Base-by-base conservation (phyloP, 2,888 invertebrate genomes). In the Megaustenia siamemsis region DNA sequence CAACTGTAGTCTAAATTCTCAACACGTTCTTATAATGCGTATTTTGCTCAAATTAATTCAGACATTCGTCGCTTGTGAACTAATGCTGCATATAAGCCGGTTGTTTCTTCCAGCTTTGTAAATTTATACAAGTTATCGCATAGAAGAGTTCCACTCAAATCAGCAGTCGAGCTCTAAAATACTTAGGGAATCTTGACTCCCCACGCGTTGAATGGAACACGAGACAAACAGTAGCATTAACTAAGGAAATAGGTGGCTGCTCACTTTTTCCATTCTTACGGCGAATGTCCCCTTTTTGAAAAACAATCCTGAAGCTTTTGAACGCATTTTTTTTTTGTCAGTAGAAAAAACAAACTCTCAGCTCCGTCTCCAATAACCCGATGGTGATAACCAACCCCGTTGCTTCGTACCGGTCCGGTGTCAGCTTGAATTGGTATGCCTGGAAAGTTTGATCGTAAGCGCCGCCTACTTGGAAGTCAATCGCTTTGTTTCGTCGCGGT, bases 401-500 rank as follows among this genome's bases (percentile, higher is more conserved):
- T 32, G 73, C 73, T 35, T 32, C 73, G 73, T 71, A 71, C 40
- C 40, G 73, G 40, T 56, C 73, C 82, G 73, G 82, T 82, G 73
- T 82, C 73, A 45, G 77, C 77, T 45, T 73, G 73, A 73, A 49
- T 45, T 73, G 49, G 73, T 73, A 73, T 56, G 38, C 77, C 21
- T 15, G 56, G 60, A 63, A n/a, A 40, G 60, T 56, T 56, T 56
- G 6, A 77, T 77, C 28, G 43, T 45, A 82, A 73, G 82, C 73
- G 60, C 24, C 82, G 82, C 82, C 82, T 40, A 38, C 73, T 28
- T 12, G 82, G 71, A 73, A 82, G 73, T 73, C 73, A 82, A 73
- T 56, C 82, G 73, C 81, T 82, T 82, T 82, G 82, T 82, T 60
- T 82, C 82, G 53, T 56, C 56, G 71, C 71, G 71, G 8, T 53